phyloP scores from a whole-genome alignment of 2,113 vertebrate species.

The Rallus limicola region DNA sequence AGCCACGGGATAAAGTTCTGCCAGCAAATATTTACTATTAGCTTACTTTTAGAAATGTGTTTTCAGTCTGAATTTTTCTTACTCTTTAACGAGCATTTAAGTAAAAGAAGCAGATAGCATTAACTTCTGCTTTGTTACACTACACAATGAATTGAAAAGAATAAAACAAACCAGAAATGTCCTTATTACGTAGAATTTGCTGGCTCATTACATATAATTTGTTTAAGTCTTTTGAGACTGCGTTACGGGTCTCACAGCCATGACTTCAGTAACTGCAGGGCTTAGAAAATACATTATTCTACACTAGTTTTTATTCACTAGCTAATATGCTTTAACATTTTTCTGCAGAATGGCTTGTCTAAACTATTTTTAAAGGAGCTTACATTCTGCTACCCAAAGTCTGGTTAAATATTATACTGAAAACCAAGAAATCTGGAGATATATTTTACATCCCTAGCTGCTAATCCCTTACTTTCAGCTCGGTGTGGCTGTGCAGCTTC shows the following conservation, averaged over 20 bases:
- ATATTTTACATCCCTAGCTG: background rate
- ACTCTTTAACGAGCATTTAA: constrained; percentile 8
- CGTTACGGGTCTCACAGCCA: constrained; percentile 16
- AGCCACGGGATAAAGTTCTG: background rate
- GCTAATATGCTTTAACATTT: constrained; percentile 30
- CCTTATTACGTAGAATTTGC: constrained; percentile 39
- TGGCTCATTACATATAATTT: constrained; percentile 30
- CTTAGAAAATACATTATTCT: background rate
- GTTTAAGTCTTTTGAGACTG: constrained; percentile 17
- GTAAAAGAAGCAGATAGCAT: background rate
- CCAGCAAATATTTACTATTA: constrained; percentile 18
- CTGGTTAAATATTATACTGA: constrained; percentile 2
- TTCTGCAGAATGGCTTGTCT: constrained; percentile 32
- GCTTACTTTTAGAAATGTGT: background rate
- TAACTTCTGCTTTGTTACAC: constrained; percentile 2
- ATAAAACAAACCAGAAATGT: constrained; percentile 24
- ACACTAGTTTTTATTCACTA: constrained; percentile 15
- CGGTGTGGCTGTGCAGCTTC: background rate
- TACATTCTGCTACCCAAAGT: constrained; percentile 22
- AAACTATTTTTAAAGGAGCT: constrained; percentile 52
- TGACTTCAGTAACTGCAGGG: background rate
- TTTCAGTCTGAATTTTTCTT: background rate
- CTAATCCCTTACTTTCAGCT: background rate
- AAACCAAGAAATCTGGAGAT: constrained; percentile 19
- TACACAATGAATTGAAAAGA: background rate